Percentiles rank a stretch among this genome's conserved stretches.
phyloP scores from a whole-genome alignment of 2,797 vertebrate genomes.

The Hydrocynus forskahlii region DNA sequence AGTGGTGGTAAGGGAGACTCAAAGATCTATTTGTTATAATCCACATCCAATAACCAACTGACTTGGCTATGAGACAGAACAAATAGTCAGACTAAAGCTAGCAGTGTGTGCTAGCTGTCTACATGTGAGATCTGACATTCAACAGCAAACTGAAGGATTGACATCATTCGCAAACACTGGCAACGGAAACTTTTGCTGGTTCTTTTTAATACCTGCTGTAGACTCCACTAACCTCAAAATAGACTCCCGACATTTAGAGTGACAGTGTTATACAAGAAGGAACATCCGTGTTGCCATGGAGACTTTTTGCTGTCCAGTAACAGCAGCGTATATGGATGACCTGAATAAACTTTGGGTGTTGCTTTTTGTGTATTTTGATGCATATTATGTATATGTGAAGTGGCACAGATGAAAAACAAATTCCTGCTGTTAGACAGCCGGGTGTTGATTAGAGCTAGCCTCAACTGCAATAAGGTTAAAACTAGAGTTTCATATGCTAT shows the following conservation, averaged over 20 bases:
- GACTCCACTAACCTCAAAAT: not conserved
- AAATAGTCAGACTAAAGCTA: conserved; percentile 12
- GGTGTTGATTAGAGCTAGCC: too few relatives aligned
- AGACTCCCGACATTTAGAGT: conserved; percentile 7
- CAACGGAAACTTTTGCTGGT: conserved; percentile 7
- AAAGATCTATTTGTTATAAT: conserved; percentile 24
- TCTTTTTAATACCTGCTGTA: conserved; percentile 1
- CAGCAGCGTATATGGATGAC: not conserved
- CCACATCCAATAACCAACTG: conserved; percentile 15
- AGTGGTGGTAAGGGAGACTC: not conserved
- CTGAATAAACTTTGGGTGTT: not conserved
- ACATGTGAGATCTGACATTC: conserved; percentile 10
- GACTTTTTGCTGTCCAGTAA: conserved; percentile 7
- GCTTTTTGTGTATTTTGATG: too few relatives aligned
- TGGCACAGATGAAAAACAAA: too few relatives aligned
- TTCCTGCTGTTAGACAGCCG: too few relatives aligned
- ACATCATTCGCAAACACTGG: not conserved
- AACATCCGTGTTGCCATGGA: conserved; percentile 11
- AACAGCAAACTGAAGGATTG: conserved; percentile 1
- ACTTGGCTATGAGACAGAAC: conserved; percentile 9
- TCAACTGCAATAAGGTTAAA: not conserved
- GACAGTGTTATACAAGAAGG: conserved; percentile 1
- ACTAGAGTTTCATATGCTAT: not conserved
- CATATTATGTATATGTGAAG: not conserved
- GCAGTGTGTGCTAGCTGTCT: conserved; percentile 14